Evolutionary conservation across 1,140 invertebrate genomes (phyloP), one percentile per base, ranked within the genome.

Genomic region (Pachypsylla venusta): DNA sequence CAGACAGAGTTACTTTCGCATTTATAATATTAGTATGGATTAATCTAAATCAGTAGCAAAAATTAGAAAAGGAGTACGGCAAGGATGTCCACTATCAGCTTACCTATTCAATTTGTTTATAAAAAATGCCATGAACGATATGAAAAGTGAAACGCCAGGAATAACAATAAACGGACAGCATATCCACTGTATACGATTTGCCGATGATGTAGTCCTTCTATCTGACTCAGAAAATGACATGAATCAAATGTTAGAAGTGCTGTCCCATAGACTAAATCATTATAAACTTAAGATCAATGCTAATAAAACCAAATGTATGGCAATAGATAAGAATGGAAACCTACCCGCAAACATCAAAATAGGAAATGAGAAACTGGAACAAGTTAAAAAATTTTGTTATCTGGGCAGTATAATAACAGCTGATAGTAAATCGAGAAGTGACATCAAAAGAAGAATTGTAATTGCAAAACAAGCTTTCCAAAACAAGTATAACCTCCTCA

Each of bases 61-160:
- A 1, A 61, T 28, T 1, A 35, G 1, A n/a, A 62, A 57, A 27
- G 61, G 59, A 28, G 39, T 64, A 2, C 61, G 48, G 24, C 59
- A 65, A 39, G 62, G 59, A 14, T 65, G 61, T 22, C 55, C 53
- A 10, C 24, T 64, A 25, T 62, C 59, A 20, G 53, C 57, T 2
- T n/a, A 30, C 10, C 12, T 66, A 13, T 64, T 64, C 25, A 63
- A 57, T 30, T 12, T 65, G 12, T 61, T 63, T 20, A 28, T 61
- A 2, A 56, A 59, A 28, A 13, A 48, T 56, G 27, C 16, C 55
- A 61, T 54, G n/a, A 28, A 59, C 22, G 53, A 60, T 24, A 60
- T 35, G 59, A 55, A 54, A 54, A 13, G 40, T 5, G 25, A 60
- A 7, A 56, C 53, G 30, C 54, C 3, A 54, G 53, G 59, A 10